Evolutionary conservation across 2,888 invertebrate species (phyloP), one percentile per base, ranked within the genome.

Genomic region (Heterodera filipjevi): DNA sequence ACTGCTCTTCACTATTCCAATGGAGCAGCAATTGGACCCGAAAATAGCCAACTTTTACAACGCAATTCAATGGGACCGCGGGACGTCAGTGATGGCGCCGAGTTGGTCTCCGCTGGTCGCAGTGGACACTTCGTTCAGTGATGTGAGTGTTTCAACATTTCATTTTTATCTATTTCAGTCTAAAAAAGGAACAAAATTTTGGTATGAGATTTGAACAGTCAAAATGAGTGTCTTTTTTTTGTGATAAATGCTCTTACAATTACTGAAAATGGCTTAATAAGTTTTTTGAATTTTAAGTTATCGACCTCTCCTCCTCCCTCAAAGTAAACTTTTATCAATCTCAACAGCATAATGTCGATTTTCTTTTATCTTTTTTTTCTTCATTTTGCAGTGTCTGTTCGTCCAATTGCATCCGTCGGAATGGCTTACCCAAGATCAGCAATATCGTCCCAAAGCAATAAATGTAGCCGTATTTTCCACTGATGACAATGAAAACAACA

Each of bases 41-140:
- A 77, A 79, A 32, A 81, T 84, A 22, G 77, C 78, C 22, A 30
- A 78, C 12, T 77, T 83, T 46, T 83, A 83, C 74, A 71, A 30
- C 10, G 64, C 49, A 32, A 16, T 19, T 12, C 33, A 27, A 35
- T 66, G n/a, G 66, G 66, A 66, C 27, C 32, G 27, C 30, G 68
- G 32, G 27, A 66, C 68, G 35, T 12, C 70, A 32, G 39, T 71
- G 68, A 14, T 19, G 12, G 44, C 46, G 3, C 30, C 27, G 2
- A 32, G 64, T 19, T 87, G 87, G 87, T 79, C 86, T 32, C 87
- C 87, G 16, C 82, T 85, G 77, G 33, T 87, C 1, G 66, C 81
- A 12, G 80, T 81, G 10, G 86, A 86, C 72, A 71, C 84, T 22
- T 79, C 79, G 27, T 39, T 44, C 12, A 32, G 32, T n/a, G 79